Evolutionary conservation across 2,888 invertebrate species (phyloP).

Genomic region (Troides aeacus): DNA sequence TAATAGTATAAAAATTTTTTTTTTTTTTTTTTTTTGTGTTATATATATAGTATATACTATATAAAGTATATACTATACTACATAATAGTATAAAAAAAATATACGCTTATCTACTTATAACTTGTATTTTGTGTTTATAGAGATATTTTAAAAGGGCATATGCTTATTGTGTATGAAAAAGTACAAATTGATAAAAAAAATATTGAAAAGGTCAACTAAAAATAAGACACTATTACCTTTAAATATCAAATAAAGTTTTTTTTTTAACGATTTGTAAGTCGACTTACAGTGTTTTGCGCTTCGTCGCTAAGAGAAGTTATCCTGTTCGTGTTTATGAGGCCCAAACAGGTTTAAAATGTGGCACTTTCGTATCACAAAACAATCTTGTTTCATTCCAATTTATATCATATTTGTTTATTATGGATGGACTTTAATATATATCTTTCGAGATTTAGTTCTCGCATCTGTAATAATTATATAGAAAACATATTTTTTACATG

Average conservation of each 20-base stretch:
- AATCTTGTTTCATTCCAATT: background rate
- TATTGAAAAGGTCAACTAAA: background rate
- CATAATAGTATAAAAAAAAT: too few species aligned
- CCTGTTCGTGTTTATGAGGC: constrained; percentile 15
- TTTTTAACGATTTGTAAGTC: constrained; percentile 9
- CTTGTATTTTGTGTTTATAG: background rate
- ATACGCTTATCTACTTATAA: too few species aligned
- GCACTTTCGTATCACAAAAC: background rate
- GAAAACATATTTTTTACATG: background rate
- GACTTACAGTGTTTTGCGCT: constrained; percentile 14
- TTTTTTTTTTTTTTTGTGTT: too few species aligned
- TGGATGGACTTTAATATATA: too few species aligned
- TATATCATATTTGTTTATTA: background rate
- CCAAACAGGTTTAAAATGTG: constrained; percentile 16
- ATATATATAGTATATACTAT: too few species aligned
- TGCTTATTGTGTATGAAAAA: background rate
- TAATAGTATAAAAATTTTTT: too few species aligned
- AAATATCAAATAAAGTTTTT: constrained; percentile 16
- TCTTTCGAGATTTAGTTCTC: background rate
- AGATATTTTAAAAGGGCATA: constrained; percentile 14
- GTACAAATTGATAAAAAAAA: background rate
- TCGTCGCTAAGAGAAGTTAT: constrained; percentile 17
- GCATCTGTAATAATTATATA: background rate
- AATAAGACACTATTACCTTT: constrained; percentile 12
- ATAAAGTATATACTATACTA: too few species aligned